Evolutionary conservation across 2,888 invertebrate species (phyloP), one percentile per base, ranked within the genome.

Genomic region (Macrophya annulata): DNA sequence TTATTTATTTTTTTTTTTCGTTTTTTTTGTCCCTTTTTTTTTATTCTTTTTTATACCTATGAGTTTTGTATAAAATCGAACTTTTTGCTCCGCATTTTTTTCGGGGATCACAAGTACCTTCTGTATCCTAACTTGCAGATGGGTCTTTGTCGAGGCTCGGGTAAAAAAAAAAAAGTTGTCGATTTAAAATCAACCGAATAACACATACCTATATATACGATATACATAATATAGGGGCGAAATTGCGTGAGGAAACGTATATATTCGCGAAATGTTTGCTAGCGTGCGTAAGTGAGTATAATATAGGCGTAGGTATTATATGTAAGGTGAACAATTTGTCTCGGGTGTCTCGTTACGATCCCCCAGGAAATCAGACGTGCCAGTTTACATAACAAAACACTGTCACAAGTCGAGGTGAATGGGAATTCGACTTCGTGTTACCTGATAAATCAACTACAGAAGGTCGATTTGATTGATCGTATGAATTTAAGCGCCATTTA

Each of bases 401-500:
- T 83, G 83, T 68, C 83, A 62, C 83, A 71, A 65, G 83, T 65
- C 83, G 71, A 68, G 25, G 45, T 71, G 65, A 83, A 68, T 43
- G 31, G 83, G 31, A 68, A 21, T 79, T 79, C 37, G 45, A 68
- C 31, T 74, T 40, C 37, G 40, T 59, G 40, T 59, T 81, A 43
- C 85, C 10, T 43, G 43, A 81, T 81, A 59, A 81, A 62, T 81
- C 81, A 62, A 62, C 31, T 55, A 40, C 43, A 40, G 9, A 12
- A 37, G 84, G 74, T 86, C 85, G 82, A 72, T 43, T 86, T 65
- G 43, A 68, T 51, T 74, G 86, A 86, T 84, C 85, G 71, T 65
- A 84, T 82, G 85, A 87, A 84, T 86, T 86, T 83, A 84, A 86
- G 76, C 82, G 86, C 68, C 72, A 85, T 81, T 81, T 31, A 77